A percentile compares a stretch with the other conserved stretches of the same genome.
Evolutionary conservation across 2,888 invertebrate species (phyloP).

Genomic region (Encarsia formosa): DNA sequence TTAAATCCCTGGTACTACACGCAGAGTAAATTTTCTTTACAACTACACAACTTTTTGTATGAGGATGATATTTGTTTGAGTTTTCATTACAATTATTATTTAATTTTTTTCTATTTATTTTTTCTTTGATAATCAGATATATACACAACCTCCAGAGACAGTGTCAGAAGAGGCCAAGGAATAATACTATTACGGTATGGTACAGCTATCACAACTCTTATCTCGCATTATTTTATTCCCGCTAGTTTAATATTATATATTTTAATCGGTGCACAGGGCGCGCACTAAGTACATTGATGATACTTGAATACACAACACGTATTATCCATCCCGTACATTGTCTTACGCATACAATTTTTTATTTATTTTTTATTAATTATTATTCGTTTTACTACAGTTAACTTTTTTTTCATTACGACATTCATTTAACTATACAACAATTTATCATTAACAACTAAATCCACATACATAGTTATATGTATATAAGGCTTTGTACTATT

Average conservation of each 20-base stretch:
- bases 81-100: background rate
- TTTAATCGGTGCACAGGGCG: too few relatives aligned
- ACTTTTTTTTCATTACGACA: background rate
- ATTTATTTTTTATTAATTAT: background rate
- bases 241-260: too few relatives aligned
- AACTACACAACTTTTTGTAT: slow-evolving; percentile 36
- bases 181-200: slow-evolving; percentile 50
- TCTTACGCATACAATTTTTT: slow-evolving; percentile 4
- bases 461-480: too few relatives aligned
- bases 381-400: background rate
- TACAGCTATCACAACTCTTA: slow-evolving; percentile 38
- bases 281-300: slow-evolving; percentile 13
- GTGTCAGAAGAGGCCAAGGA: slow-evolving; percentile 9
- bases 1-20: slow-evolving; percentile 33
- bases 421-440: slow-evolving; percentile 12
- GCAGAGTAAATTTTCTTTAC: slow-evolving; percentile 32
- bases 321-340: background rate
- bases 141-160: too few relatives aligned
- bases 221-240: slow-evolving; percentile 1
- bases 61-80: slow-evolving; percentile 32
- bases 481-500: slow-evolving; percentile 18
- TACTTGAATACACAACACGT: slow-evolving; percentile 11
- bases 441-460: slow-evolving; percentile 13
- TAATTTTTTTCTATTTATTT: slow-evolving; percentile 4
- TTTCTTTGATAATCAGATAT: slow-evolving; percentile 32